These are phyloP conservation scores for Macroteleia sp. DNA, from an alignment of 2,888 invertebrate species.

Conservation along the genomic window DNA sequence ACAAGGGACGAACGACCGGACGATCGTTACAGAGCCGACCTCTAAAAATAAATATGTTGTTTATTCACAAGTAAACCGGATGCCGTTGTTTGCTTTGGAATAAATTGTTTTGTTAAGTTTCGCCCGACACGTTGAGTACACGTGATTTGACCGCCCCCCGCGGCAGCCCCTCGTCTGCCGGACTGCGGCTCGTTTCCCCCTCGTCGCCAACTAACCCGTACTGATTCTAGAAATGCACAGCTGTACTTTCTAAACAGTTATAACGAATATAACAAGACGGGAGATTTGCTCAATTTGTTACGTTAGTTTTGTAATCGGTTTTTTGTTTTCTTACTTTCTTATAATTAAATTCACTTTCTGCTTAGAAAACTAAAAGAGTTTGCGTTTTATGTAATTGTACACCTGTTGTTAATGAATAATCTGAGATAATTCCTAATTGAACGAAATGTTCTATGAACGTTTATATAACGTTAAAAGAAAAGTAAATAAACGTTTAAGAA, in stretches of 20 bases:
- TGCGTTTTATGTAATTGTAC: no score
- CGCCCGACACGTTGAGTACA: conserved; percentile 72
- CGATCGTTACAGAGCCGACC: conserved; percentile 73
- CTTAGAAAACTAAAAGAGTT: no score
- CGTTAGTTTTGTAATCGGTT: conserved; percentile 17
- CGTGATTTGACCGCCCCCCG: conserved; percentile 66
- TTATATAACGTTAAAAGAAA: no score
- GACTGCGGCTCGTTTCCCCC: no score
- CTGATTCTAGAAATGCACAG: conserved; percentile 61
- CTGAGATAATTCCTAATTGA: no score
- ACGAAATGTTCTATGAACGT: no score
- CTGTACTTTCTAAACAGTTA: conserved; percentile 55
- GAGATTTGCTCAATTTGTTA: conserved; percentile 18
- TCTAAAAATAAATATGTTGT: conserved; percentile 84
- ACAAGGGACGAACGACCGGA: conserved; percentile 65
- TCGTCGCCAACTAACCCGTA: conserved; percentile 20
- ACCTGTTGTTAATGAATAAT: no score
- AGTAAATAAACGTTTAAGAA: no score
- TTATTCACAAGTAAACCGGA: conserved; percentile 84
- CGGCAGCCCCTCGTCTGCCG: conserved; percentile 45
- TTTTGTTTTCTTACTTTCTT: not conserved
- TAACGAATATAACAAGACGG: conserved; percentile 28
- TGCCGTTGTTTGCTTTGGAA: conserved; percentile 84
- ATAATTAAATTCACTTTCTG: no score
- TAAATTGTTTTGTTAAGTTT: conserved; percentile 84